phyloP scores from a whole-genome alignment of 2,888 invertebrate genomes.

The Meganola albula region DNA sequence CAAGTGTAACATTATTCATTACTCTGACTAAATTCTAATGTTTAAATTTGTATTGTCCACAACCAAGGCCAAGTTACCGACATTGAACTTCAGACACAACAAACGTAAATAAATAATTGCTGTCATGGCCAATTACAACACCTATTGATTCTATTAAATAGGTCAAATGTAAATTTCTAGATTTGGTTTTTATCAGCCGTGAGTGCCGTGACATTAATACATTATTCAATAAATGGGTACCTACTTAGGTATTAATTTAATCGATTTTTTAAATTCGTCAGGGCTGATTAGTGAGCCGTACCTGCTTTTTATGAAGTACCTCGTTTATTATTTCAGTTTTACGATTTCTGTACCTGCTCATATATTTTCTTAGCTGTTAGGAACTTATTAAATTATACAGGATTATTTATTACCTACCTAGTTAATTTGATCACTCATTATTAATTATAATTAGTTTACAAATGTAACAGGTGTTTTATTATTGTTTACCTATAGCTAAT shows the following conservation, averaged over 20 bases:
- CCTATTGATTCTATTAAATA: conserved; percentile 33
- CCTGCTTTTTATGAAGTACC: no score
- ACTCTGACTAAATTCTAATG: conserved; percentile 16
- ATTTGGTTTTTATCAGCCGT: conserved; percentile 26
- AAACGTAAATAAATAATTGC: conserved; percentile 28
- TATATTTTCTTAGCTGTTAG: no score
- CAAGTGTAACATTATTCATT: conserved; percentile 2
- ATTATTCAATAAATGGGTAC: conserved; percentile 11
- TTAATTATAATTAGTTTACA: no score
- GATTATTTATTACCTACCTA: no score
- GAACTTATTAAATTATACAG: no score
- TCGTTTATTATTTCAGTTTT: no score
- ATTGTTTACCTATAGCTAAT: no score
- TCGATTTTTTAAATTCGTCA: no score
- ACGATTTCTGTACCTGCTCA: no score
- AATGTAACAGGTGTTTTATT: no score
- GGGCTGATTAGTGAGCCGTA: no score
- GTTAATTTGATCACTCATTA: no score
- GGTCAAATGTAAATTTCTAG: conserved; percentile 49
- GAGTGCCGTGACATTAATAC: conserved; percentile 34
- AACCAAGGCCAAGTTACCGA: conserved; percentile 21
- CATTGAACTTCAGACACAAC: conserved; percentile 50
- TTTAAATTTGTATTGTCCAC: conserved; percentile 14
- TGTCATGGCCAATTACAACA: conserved; percentile 49
- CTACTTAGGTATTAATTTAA: conserved; percentile 2